Evolutionary conservation across 2,797 vertebrate genomes (phyloP).

Genomic region (Xerus rutilus): DNA sequence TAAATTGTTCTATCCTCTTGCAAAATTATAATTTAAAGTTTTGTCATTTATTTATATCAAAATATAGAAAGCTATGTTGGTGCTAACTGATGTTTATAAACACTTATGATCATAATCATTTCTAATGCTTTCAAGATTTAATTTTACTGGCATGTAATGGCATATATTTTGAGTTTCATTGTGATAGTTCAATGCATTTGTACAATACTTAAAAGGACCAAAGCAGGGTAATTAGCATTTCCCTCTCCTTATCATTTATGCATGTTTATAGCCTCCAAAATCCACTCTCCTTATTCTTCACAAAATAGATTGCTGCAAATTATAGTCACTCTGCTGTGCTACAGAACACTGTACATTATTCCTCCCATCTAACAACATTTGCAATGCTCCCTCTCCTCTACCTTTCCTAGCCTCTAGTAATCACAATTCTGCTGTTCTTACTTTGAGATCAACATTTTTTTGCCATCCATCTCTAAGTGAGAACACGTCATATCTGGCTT

Average conservation of each 20-base stretch:
- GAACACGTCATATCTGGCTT: neutral
- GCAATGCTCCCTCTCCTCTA: neutral
- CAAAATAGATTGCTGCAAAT: neutral
- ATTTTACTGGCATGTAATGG: neutral
- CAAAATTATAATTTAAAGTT: slow-evolving; percentile 28
- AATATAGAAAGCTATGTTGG: neutral
- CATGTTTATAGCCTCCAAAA: neutral
- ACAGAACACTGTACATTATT: neutral
- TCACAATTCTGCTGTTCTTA: neutral
- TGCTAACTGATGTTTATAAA: neutral
- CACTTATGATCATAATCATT: neutral
- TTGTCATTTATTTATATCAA: neutral
- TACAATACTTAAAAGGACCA: neutral
- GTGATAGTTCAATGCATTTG: neutral
- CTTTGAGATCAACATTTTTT: neutral
- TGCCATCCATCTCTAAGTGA: too few relatives aligned
- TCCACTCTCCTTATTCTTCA: neutral
- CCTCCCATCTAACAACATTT: neutral
- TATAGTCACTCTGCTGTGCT: neutral
- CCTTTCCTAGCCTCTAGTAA: neutral
- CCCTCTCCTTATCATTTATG: neutral
- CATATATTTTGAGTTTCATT: neutral
- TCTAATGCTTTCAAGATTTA: neutral
- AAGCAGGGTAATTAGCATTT: neutral
- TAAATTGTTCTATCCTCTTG: neutral